phyloP scores from a whole-genome alignment of 2,113 vertebrate genomes.

The Recurvirostra avosetta region DNA sequence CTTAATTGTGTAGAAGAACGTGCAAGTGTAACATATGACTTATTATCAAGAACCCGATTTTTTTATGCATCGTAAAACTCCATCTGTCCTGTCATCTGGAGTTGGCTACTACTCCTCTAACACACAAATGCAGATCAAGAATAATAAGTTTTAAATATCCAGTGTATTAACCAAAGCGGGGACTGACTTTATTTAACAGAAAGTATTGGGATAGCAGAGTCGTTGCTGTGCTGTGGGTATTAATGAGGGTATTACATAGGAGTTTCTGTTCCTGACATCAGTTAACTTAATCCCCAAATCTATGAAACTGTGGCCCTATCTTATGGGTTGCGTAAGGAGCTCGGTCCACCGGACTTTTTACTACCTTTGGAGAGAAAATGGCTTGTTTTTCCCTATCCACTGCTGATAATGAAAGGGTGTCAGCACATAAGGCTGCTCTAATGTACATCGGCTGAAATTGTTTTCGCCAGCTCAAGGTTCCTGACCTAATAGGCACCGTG shows the following conservation, averaged over 20 bases:
- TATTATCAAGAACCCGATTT: constrained; percentile 32
- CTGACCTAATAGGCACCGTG: background rate
- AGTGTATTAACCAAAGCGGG: constrained; percentile 13
- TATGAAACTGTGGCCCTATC: background rate
- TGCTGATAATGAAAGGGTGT: background rate
- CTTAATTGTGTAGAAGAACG: constrained; percentile 48
- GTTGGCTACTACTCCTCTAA: constrained; percentile 51
- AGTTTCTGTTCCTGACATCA: background rate
- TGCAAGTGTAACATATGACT: constrained; percentile 51
- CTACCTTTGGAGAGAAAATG: background rate
- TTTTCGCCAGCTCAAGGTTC: background rate
- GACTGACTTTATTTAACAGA: constrained; percentile 7
- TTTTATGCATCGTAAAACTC: constrained; percentile 53
- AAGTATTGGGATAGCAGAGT: background rate
- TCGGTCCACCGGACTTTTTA: background rate
- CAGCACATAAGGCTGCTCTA: background rate
- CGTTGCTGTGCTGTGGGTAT: background rate
- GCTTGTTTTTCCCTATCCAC: background rate
- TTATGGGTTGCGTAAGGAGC: background rate
- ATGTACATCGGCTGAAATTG: background rate
- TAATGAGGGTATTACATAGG: background rate
- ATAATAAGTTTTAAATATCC: constrained; percentile 45
- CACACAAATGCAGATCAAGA: constrained; percentile 10
- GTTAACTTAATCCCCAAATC: background rate
- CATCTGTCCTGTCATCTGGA: constrained; percentile 66